phyloP scores from a whole-genome alignment of 2,113 vertebrate species.

The Leucoraja erinaceus region DNA sequence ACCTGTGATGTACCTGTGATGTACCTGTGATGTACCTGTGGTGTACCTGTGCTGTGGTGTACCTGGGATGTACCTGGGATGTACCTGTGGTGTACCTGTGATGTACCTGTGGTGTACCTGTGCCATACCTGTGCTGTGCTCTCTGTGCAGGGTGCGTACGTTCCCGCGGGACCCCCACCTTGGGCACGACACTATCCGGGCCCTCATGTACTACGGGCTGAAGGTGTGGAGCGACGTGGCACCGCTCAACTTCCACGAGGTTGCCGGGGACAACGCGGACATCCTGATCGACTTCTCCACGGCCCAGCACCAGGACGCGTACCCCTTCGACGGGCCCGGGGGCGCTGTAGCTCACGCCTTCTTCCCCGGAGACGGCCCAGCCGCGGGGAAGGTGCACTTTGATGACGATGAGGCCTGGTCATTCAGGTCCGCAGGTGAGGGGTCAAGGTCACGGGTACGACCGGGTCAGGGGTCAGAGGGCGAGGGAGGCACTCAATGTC shows the following conservation, averaged over 20 bases:
- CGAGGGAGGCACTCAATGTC: background rate
- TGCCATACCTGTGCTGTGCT: no score
- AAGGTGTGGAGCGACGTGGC: slow-evolving; percentile 96
- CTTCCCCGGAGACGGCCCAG: slow-evolving; percentile 79
- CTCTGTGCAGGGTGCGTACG: slow-evolving; percentile 69
- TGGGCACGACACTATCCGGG: slow-evolving; percentile 82
- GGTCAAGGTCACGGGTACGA: no score
- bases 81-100: no score
- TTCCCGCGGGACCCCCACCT: slow-evolving; percentile 80
- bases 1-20: no score
- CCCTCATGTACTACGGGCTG: slow-evolving; percentile 89
- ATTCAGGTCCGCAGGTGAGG: slow-evolving; percentile 81
- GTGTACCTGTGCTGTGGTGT: no score
- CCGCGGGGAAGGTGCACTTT: slow-evolving; percentile 85
- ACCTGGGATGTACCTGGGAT: no score
- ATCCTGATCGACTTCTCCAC: slow-evolving; percentile 95
- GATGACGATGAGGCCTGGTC: slow-evolving; percentile 92
- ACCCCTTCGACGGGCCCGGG: slow-evolving; percentile 88
- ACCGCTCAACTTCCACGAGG: slow-evolving; percentile 89
- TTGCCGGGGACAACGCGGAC: slow-evolving; percentile 78
- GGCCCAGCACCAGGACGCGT: slow-evolving; percentile 80
- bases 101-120: no score
- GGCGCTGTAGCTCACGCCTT: slow-evolving; percentile 91
- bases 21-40: no score
- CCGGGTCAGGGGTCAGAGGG: no score